Conservation (phyloP, 1,140 invertebrate species). For the Eueides isabella region DNA sequence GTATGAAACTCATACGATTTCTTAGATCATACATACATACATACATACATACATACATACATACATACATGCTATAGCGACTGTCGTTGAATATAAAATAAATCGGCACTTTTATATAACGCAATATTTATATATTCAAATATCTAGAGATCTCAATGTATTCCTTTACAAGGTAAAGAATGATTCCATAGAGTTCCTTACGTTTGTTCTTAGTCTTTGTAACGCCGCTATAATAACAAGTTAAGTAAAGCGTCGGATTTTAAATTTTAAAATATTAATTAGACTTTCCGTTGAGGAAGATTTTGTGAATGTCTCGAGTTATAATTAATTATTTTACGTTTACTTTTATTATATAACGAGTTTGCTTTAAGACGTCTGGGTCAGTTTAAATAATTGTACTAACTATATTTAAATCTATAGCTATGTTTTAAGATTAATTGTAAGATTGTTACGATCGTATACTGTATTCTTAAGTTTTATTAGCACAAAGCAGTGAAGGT, state of each 20-base stretch:
- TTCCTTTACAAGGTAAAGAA: background rate
- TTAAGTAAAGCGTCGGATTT: background rate
- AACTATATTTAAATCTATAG: no score
- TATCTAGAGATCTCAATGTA: background rate
- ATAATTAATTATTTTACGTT: conserved; percentile 4
- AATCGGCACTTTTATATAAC: background rate
- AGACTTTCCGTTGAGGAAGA: background rate
- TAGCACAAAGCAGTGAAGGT: no score
- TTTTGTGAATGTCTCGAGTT: background rate
- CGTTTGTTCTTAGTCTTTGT: background rate
- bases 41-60: no score
- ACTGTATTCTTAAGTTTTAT: no score
- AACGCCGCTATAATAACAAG: background rate
- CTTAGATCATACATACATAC: no score
- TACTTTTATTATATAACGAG: background rate
- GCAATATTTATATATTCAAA: background rate
- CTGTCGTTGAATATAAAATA: background rate
- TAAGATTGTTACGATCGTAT: no score
- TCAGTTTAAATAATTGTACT: no score
- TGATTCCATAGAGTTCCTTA: background rate
- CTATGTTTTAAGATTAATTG: no score
- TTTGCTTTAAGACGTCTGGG: background rate
- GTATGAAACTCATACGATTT: background rate
- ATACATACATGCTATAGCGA: background rate
- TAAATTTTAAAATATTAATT: background rate